These are phyloP conservation scores for Bryconaethiops microstoma DNA, from an alignment of 2,797 vertebrate species.

Conservation along the genomic window DNA sequence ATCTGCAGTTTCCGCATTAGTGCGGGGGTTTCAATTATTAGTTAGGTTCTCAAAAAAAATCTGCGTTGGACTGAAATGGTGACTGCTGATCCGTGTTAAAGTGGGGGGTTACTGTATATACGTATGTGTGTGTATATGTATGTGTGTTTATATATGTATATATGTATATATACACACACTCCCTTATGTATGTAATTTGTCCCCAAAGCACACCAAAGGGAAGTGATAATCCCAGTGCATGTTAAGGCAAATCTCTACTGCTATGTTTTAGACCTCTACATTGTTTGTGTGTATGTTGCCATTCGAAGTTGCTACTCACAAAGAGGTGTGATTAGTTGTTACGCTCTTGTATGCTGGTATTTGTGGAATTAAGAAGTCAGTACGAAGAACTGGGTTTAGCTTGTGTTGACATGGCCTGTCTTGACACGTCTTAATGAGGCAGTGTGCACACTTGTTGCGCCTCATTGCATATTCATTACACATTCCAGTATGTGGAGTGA, in stretches of 20 bases:
- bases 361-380: background rate
- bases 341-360: background rate
- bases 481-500: background rate
- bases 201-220: too few species aligned
- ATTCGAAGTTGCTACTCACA: background rate
- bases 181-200: background rate
- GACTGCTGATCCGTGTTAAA: too few species aligned
- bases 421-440: background rate
- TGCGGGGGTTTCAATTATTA: too few species aligned
- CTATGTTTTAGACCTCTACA: background rate
- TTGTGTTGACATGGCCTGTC: background rate
- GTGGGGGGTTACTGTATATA: too few species aligned
- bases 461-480: background rate
- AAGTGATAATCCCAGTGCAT: background rate
- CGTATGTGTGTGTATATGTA: too few species aligned
- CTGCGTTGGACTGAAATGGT: too few species aligned
- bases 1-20: too few species aligned
- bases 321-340: background rate
- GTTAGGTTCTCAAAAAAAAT: too few species aligned
- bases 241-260: background rate
- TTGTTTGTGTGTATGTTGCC: background rate
- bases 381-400: background rate
- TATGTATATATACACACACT: background rate
- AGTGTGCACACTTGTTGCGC: background rate
- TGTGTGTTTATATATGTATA: too few species aligned